Evolutionary conservation across 2,797 vertebrate species (phyloP), one percentile per base, ranked within the genome.

Genomic region (Schizothorax lantsangensis): DNA sequence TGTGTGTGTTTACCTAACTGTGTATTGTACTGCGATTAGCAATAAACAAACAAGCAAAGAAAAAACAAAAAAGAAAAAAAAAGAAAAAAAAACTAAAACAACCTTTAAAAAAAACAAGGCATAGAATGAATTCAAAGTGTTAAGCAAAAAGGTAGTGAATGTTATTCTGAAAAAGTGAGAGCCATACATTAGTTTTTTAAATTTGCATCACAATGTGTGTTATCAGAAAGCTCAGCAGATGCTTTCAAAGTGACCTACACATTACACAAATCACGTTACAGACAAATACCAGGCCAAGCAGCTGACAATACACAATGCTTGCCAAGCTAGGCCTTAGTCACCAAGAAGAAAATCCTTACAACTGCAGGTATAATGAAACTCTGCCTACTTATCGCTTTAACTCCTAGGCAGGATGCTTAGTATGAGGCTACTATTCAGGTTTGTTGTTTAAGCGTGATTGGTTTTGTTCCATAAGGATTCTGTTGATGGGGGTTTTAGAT

Each of bases 11-110:
- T 89, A 91, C 87, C 64, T 86, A 88, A 87, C 84, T 92, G 88
- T 92, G 88, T 90, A 90, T 89, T 92, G 90, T 92, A 88, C 83
- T 91, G 81, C 83, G 85, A 85, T 84, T 89, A 90, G 90, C 88
- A 91, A 91, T 91, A 89, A 89, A 88, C 80, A 81, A 89, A 71
- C 73, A 86, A 80, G 75, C 43, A 54, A 62, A 54, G 15, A 84
- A 81, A 86, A 66, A 83, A 84, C 30, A 62, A 68, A 84, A 45
- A 83, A 86, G n/a, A 69, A 36, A 52, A 38, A 81, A 52, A n/a
- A 66, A 62, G n/a, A 14, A 75, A 77, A 72, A 62, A 1, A 81
- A 47, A 74, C 66, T 47, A 88, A 82, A 86, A 81, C 57, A 87
- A 83, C 80, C 73, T 62, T 80, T 52, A 85, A 68, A 75, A 75